Evolutionary conservation across 2,113 vertebrate genomes (phyloP).

Genomic region (Pelecanus crispus): DNA sequence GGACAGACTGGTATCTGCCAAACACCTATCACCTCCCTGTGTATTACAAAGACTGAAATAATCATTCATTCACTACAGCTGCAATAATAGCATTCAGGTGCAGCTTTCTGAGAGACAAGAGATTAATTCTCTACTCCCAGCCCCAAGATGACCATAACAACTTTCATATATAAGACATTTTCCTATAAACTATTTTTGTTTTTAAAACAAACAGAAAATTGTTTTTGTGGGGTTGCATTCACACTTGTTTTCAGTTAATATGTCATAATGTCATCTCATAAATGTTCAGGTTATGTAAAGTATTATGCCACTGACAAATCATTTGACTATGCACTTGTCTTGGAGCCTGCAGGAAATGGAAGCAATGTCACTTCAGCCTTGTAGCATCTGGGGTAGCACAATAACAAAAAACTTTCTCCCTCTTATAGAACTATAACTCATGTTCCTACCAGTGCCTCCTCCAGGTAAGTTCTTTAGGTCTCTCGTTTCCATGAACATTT

Average conservation of each 20-base stretch:
- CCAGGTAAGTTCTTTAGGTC: not conserved
- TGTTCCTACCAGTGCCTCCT: not conserved
- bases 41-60: not conserved
- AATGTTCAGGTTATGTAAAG: not conserved
- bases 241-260: not conserved
- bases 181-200: not conserved
- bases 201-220: not conserved
- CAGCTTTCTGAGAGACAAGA: not conserved
- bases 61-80: not conserved
- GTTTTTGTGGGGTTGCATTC: not conserved
- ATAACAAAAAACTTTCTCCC: not conserved
- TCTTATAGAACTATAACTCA: not conserved
- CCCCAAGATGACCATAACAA: not conserved
- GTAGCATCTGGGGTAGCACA: not conserved
- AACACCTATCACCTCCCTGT: not conserved
- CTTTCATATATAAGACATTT: not conserved
- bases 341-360: not conserved
- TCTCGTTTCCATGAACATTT: not conserved
- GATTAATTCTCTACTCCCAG: not conserved
- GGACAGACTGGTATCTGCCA: not conserved
- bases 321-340: not conserved
- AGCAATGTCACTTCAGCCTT: not conserved
- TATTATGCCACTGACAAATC: not conserved
- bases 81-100: not conserved
- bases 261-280: not conserved